Conservation (phyloP, 2,888 invertebrate species). For the Lacanobia wlatinum region DNA sequence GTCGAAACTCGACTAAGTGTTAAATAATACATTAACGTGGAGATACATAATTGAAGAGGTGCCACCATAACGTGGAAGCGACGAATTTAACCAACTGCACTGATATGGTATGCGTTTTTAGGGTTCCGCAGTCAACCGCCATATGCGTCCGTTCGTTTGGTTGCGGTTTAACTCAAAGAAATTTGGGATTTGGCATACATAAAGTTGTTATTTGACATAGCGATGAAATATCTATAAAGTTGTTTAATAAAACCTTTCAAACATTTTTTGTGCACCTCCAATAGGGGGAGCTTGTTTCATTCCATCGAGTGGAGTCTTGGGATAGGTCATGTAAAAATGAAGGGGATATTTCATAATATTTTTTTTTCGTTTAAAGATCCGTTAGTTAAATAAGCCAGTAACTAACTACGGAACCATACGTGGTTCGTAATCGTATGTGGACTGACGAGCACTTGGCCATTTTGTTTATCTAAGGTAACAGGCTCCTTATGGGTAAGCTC, state of each 20-base stretch:
- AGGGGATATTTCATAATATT: too few relatives aligned
- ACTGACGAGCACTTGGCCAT: neutral
- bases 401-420: neutral
- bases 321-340: too few relatives aligned
- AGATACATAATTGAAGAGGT: constrained; percentile 86
- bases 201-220: neutral
- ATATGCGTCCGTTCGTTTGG: neutral
- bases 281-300: neutral
- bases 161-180: neutral
- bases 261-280: neutral
- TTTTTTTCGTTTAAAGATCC: neutral
- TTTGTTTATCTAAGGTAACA: constrained; percentile 33
- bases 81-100: constrained; percentile 66
- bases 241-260: neutral
- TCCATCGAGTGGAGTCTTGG: too few relatives aligned
- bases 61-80: constrained; percentile 67
- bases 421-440: rapidly evolving
- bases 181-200: neutral
- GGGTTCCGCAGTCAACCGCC: neutral
- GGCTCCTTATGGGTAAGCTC: too few relatives aligned
- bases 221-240: neutral
- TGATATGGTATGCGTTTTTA: constrained; percentile 63
- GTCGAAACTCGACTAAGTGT: constrained; percentile 84
- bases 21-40: constrained; percentile 88
- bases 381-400: neutral